Percentiles rank a stretch among this genome's conserved stretches.
Evolutionary conservation across 2,113 vertebrate genomes (phyloP).

Genomic region (Bungarus multicinctus): DNA sequence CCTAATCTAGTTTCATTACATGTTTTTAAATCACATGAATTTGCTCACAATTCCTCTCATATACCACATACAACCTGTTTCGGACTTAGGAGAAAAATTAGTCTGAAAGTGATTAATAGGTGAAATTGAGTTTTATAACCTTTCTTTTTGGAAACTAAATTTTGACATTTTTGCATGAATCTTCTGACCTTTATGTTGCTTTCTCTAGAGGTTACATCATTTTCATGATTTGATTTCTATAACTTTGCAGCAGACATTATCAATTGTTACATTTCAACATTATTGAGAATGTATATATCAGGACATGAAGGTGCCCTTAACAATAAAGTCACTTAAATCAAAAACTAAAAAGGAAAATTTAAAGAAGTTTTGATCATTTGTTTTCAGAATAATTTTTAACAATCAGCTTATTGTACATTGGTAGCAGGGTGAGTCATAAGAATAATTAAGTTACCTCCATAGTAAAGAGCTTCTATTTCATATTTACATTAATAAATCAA

Average conservation of each 20-base stretch:
- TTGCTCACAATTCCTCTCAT: not conserved
- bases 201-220: constrained; percentile 15
- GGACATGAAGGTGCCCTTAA: constrained; percentile 31
- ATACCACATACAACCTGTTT: not conserved
- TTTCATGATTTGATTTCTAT: constrained; percentile 22
- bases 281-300: constrained; percentile 23
- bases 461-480: constrained; percentile 53
- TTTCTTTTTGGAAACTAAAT: constrained; percentile 5
- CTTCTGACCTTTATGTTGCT: constrained; percentile 5
- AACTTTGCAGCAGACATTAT: constrained; percentile 3
- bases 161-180: not conserved
- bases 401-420: not conserved
- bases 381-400: constrained; percentile 27
- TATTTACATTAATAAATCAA: constrained; percentile 56
- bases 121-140: not conserved
- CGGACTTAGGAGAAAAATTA: not conserved
- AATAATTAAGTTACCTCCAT: constrained; percentile 44
- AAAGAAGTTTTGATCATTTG: constrained; percentile 30
- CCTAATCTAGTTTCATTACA: not conserved
- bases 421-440: constrained; percentile 33
- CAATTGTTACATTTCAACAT: constrained; percentile 35
- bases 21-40: not conserved
- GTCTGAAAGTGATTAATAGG: not conserved
- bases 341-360: constrained; percentile 37
- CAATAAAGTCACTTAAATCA: constrained; percentile 29